phyloP scores from a whole-genome alignment of 2,888 invertebrate species.

The Nebria brevicollis region DNA sequence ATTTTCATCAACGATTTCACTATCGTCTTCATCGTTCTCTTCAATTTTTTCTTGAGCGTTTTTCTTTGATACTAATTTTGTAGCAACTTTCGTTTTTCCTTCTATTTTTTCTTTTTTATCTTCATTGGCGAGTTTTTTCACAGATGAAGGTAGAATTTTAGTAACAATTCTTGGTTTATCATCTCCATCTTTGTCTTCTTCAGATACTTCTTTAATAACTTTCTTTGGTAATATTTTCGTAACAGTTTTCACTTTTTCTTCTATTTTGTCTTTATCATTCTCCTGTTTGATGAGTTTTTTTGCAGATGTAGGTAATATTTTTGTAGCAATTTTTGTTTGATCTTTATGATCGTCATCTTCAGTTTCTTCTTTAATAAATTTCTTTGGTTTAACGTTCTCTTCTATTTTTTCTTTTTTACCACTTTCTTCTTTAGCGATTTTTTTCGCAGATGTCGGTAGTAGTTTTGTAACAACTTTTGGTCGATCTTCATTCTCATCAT shows the following conservation, averaged over 20 bases:
- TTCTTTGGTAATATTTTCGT: not conserved
- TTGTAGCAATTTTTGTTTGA: slow-evolving; percentile 18
- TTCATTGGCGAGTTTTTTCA: not conserved
- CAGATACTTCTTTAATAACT: slow-evolving; percentile 50
- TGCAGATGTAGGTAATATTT: slow-evolving; percentile 22
- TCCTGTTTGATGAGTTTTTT: slow-evolving; percentile 49
- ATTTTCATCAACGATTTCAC: not conserved
- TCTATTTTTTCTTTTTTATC: not conserved
- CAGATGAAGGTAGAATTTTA: not conserved
- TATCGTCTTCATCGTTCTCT: not conserved
- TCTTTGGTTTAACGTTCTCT: slow-evolving; percentile 14
- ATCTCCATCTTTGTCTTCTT: not conserved
- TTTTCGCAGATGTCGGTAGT: not conserved
- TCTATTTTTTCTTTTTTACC: not conserved
- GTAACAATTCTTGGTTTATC: not conserved
- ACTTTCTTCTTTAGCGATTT: not conserved
- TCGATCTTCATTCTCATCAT: not conserved
- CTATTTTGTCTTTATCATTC: slow-evolving; percentile 47
- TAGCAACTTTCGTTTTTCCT: not conserved
- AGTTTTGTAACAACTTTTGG: not conserved
- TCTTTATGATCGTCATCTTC: slow-evolving; percentile 43
- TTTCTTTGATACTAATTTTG: not conserved
- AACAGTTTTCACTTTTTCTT: slow-evolving; percentile 52
- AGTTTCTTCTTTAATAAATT: slow-evolving; percentile 35
- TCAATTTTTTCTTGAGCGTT: not conserved